These are phyloP conservation scores for Caenorhabditis sinica DNA, from an alignment of 2,888 invertebrate species.

Conservation along the genomic window DNA sequence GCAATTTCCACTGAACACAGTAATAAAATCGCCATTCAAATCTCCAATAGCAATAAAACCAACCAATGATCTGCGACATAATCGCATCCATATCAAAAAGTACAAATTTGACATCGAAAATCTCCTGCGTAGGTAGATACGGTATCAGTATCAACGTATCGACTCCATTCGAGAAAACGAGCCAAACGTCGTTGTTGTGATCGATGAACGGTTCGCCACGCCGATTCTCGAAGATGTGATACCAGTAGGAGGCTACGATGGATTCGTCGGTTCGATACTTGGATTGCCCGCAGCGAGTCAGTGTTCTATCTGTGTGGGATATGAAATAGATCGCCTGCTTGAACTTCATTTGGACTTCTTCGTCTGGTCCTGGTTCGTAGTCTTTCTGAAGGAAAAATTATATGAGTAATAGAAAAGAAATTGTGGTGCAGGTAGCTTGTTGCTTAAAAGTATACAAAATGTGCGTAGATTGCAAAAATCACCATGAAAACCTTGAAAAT, in stretches of 20 bases:
- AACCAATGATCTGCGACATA: constrained; percentile 33
- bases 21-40: too few species aligned
- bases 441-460: too few species aligned
- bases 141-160: constrained; percentile 56
- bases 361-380: constrained; percentile 37
- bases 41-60: not conserved
- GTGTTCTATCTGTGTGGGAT: constrained; percentile 7
- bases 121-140: constrained; percentile 27
- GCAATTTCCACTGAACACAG: too few species aligned
- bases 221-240: constrained; percentile 64
- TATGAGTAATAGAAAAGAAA: too few species aligned
- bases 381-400: constrained; percentile 31
- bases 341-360: constrained; percentile 45
- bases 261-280: constrained; percentile 46
- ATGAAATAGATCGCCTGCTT: constrained; percentile 47
- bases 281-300: constrained; percentile 1
- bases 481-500: too few species aligned
- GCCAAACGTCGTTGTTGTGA: constrained; percentile 47
- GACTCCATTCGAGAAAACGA: constrained; percentile 61
- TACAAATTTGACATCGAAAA: constrained; percentile 35
- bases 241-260: constrained; percentile 55
- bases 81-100: constrained; percentile 53
- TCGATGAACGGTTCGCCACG: constrained; percentile 63
- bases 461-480: too few species aligned
- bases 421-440: too few species aligned